phyloP scores from a whole-genome alignment of 2,113 vertebrate genomes.

The Lycocorax pyrrhopterus region DNA sequence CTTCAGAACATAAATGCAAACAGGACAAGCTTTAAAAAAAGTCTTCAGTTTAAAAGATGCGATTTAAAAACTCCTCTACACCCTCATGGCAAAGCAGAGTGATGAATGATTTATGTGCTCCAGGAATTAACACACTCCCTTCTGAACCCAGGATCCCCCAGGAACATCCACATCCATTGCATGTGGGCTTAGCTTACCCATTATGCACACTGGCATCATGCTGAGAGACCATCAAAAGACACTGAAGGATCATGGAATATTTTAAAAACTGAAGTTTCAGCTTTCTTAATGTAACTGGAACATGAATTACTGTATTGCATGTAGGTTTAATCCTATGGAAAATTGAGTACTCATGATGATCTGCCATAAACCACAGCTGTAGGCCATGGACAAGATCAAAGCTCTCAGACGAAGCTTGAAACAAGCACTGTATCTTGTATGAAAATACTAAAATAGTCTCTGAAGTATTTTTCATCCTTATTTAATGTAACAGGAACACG shows the following conservation, averaged over 20 bases:
- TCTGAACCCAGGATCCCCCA: not conserved
- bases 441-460: not conserved
- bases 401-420: not conserved
- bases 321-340: not conserved
- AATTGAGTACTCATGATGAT: not conserved
- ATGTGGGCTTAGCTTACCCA: accelerated
- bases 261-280: not conserved
- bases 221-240: not conserved
- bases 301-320: not conserved
- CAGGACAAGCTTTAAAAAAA: not conserved
- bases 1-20: not conserved
- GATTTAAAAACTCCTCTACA: not conserved
- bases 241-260: not conserved
- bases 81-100: not conserved
- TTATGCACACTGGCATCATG: not conserved
- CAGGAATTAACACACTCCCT: not conserved
- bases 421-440: not conserved
- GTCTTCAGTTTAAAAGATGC: not conserved
- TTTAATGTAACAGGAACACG: not conserved
- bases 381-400: not conserved
- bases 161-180: not conserved
- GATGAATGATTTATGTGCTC: not conserved
- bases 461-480: not conserved
- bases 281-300: not conserved
- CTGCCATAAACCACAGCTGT: not conserved